Base-by-base conservation (phyloP, 2,888 invertebrate species). In the Brachypalpus laphriformis region DNA sequence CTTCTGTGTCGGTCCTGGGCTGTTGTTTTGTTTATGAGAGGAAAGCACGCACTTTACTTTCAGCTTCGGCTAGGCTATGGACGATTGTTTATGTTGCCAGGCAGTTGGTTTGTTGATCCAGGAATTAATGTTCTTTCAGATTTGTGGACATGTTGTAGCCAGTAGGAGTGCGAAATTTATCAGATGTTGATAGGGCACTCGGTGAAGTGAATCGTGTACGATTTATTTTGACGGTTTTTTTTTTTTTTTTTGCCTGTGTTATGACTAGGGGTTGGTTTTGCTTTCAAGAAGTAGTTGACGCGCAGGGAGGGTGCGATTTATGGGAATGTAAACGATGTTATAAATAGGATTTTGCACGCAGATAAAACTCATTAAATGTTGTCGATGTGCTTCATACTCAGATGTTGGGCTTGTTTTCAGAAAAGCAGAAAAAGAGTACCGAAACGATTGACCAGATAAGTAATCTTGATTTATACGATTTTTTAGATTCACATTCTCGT, bases 81-180 rank as follows among this genome's bases (percentile, higher is more conserved):
- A 34, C 57, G 66, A 54, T 77, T 77, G 76, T 70, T 68, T 70
- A 45, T 77, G 34, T 42, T 40, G 40, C 40, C 40, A 40, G 40
- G 40, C 40, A 22, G 25, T 57, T 47, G 9, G 71, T 61, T 61
- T 71, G 78, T 78, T 56, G 71, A 71, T 78, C 71, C 28, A 71
- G 56, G 57, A 63, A 63, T 71, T 63, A 71, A 71, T 78, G 47
- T 59, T 61, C 34, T 59, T 16, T 7, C 22, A 25, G 71, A 72
- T 59, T 71, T 47, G 71, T 59, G 70, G 66, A 51, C 66, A 66
- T 25, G 31, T 16, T 28, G 40, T 9, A 11, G 45, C 47, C 5
- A 20, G 54, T 47, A 9, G 45, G 37, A 61, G 61, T 72, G 72
- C 59, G 61, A 61, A 61, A 72, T 61, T 61, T 51, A 61, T 72